Conservation (phyloP, 2,797 vertebrate genomes). For the Cossypha caffra region DNA sequence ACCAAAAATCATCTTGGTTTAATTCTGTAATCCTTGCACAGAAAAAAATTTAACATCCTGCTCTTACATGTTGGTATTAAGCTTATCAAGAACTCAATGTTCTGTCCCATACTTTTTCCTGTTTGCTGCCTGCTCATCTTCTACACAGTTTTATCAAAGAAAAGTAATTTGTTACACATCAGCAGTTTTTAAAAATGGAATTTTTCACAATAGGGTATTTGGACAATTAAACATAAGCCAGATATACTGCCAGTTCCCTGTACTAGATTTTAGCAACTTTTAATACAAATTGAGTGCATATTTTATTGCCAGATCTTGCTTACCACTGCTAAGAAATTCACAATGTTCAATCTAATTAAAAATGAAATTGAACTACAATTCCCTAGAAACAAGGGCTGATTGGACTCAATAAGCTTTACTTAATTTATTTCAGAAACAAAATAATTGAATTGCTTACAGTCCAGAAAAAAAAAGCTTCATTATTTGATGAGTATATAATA, state of each 20-base stretch:
- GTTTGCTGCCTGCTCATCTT: slow-evolving; percentile 54
- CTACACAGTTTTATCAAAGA: slow-evolving; percentile 44
- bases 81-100: background rate
- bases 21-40: background rate
- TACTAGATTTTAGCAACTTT: slow-evolving; percentile 71
- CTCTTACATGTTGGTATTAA: background rate
- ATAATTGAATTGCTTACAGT: slow-evolving; percentile 77
- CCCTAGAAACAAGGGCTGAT: slow-evolving; percentile 74
- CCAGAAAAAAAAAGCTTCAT: slow-evolving; percentile 42
- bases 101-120: background rate
- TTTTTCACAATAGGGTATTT: slow-evolving; percentile 58
- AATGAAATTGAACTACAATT: slow-evolving; percentile 82
- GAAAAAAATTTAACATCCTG: background rate
- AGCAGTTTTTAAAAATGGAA: slow-evolving; percentile 60
- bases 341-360: slow-evolving; percentile 80
- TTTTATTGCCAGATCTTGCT: slow-evolving; percentile 75
- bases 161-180: slow-evolving; percentile 64
- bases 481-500: slow-evolving; percentile 57
- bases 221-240: slow-evolving; percentile 71
- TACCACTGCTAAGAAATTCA: slow-evolving; percentile 74
- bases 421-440: slow-evolving; percentile 80
- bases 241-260: slow-evolving; percentile 47
- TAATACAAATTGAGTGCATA: slow-evolving; percentile 74
- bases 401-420: slow-evolving; percentile 76
- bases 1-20: background rate